These are phyloP conservation scores for Palythoa caribaeorum DNA, from an alignment of 92 coral and sea anemone species.

Conservation along the genomic window DNA sequence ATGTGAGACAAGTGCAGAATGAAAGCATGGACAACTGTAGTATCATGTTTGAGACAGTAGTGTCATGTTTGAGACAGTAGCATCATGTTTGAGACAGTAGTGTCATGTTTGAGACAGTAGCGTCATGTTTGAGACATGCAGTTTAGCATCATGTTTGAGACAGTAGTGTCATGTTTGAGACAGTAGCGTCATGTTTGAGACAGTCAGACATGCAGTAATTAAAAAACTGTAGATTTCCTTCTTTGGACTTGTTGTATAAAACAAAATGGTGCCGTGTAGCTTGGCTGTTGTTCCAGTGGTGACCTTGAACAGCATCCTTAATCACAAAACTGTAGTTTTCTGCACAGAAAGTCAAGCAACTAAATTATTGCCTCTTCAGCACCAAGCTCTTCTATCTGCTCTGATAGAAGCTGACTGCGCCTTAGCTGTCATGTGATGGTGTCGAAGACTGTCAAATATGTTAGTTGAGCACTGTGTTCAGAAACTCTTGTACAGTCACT, in stretches of 20 bases:
- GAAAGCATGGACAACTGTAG: not conserved
- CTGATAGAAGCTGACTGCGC: not conserved
- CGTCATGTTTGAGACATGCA: no score
- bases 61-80: no score
- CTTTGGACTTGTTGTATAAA: not conserved
- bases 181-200: no score
- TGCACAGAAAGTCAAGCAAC: not conserved
- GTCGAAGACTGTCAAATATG: not conserved
- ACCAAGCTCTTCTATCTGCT: no score
- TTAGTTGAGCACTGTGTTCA: no score
- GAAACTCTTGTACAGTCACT: not conserved
- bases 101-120: no score
- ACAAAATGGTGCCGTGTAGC: not conserved
- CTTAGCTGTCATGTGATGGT: not conserved
- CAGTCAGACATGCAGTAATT: no score
- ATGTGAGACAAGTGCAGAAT: not conserved
- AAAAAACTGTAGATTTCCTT: slow-evolving; percentile 2
- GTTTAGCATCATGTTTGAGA: no score
- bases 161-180: no score
- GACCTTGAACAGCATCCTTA: not conserved
- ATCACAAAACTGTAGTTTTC: not conserved
- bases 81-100: no score
- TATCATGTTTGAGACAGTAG: slow-evolving; percentile 25
- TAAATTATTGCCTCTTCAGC: not conserved
- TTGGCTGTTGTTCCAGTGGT: not conserved